Base-by-base conservation (phyloP, 2,113 vertebrate genomes). In the Nesoenas mayeri region DNA sequence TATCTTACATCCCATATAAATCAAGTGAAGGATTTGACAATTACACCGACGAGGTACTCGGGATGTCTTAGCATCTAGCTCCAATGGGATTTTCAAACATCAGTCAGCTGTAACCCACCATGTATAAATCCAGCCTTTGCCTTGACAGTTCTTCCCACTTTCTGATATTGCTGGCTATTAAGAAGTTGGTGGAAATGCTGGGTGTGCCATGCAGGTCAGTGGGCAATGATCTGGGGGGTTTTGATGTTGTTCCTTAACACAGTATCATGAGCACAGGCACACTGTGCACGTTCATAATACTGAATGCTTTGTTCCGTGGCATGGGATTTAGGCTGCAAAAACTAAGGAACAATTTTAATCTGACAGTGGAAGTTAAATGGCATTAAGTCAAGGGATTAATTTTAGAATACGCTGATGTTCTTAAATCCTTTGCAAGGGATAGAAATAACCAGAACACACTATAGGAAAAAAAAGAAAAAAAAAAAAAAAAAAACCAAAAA, bases 281-380 rank as follows among this genome's bases (percentile, higher is more conserved):
- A 0, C 1, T 28, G 8, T 1, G 0, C 20, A 2, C 14, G 11
- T 32, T 56, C 0, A 1, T 2, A 24, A 22, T 48, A 8, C 13
- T 3, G 44, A 80, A 53, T 12, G 11, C 71, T 61, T 50, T 44
- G 20, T 3, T 34, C 42, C 3, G 24, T 11, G n/a, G 15, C 24
- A 6, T 18, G 25, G 32, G n/a, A 54, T 48, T 85, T 9, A 26
- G 28, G n/a, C 31, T 79, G 36, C 26, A 42, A 66, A 72, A 72
- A 78, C 12, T 54, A n/a, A 66, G 14, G 5, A 61, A 26, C 9
- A 28, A 1, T 48, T 75, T 36, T 25, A 21, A 72, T 65, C 56
- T 60, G 48, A 47, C 21, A 25, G 28, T 11, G 5, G 40, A 61
- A 40, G 20, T 25, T 66, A 74, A 71, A 38, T 42, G 13, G 21